Evolutionary conservation across 2,888 invertebrate species (phyloP).

Genomic region (Drosophila picticornis): DNA sequence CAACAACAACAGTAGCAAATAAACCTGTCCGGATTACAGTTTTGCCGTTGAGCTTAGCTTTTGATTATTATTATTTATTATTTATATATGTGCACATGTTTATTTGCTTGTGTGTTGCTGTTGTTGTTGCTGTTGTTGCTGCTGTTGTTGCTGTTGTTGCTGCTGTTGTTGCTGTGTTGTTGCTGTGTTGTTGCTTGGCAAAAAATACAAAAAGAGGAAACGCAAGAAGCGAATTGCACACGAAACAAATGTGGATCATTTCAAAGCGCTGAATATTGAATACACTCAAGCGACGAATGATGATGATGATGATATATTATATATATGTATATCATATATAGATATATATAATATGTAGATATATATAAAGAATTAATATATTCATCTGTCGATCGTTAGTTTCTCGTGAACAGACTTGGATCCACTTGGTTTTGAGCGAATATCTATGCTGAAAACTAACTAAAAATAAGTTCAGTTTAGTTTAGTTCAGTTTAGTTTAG

Average conservation of each 20-base stretch:
- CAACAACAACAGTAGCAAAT: constrained; percentile 16
- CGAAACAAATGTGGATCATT: constrained; percentile 10
- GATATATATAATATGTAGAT: too few species aligned
- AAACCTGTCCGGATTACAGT: constrained; percentile 70
- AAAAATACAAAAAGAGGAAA: constrained; percentile 21
- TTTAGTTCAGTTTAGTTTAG: too few species aligned
- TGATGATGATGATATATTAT: too few species aligned
- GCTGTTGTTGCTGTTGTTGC: not conserved
- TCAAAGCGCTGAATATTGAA: constrained; percentile 28
- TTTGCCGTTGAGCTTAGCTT: constrained; percentile 54
- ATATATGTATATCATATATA: not conserved
- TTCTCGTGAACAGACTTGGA: not conserved
- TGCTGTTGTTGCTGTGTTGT: constrained; percentile 24
- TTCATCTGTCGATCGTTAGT: not conserved
- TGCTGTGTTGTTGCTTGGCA: constrained; percentile 27
- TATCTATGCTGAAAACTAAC: not conserved
- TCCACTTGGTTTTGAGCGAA: not conserved
- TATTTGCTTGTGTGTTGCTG: constrained; percentile 17
- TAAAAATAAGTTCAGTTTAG: too few species aligned
- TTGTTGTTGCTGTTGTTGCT: constrained; percentile 16
- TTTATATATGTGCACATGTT: constrained; percentile 48
- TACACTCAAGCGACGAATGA: constrained; percentile 51
- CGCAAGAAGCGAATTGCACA: constrained; percentile 20
- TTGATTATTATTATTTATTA: constrained; percentile 70
- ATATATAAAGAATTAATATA: not conserved